Conservation (phyloP, 2,888 invertebrate genomes). For the Portevinia maculata region DNA sequence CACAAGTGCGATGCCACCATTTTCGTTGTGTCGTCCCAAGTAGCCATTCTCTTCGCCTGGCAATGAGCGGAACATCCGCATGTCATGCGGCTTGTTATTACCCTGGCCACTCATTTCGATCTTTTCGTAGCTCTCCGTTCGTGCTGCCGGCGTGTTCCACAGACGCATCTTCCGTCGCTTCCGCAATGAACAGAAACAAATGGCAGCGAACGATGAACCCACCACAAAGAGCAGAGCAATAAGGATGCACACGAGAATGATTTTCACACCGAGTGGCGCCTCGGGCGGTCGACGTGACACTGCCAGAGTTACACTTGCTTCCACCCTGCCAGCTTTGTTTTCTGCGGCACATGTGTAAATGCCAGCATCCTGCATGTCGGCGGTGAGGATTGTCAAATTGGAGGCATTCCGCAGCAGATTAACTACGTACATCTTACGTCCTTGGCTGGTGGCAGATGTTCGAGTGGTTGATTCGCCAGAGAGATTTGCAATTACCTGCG, state of each 20-base stretch:
- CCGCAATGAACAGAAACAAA: conserved; percentile 86
- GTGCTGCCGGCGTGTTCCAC: conserved; percentile 82
- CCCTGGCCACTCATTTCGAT: conserved; percentile 87
- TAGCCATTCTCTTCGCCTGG: conserved; percentile 78
- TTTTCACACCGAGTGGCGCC: conserved; percentile 85
- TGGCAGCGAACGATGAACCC: conserved; percentile 86
- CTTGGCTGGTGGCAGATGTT: conserved; percentile 82
- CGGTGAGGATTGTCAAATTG: conserved; percentile 89
- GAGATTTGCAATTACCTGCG: conserved; percentile 85
- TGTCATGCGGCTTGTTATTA: conserved; percentile 76
- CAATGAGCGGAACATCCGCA: conserved; percentile 65
- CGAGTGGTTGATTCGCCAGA: conserved; percentile 81
- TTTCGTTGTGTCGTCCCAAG: conserved; percentile 76
- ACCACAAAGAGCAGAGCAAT: conserved; percentile 88
- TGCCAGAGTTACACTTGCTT: conserved; percentile 88
- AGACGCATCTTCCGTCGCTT: conserved; percentile 85
- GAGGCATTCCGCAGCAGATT: conserved; percentile 87
- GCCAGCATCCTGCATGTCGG: conserved; percentile 90
- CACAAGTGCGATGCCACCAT: conserved; percentile 81
- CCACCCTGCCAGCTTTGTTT: conserved; percentile 90
- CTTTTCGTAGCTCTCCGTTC: conserved; percentile 89
- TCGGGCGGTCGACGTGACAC: conserved; percentile 87
- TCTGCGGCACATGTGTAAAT: conserved; percentile 91
- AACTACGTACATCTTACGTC: conserved; percentile 86
- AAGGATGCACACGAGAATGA: conserved; percentile 87